A percentile compares a stretch with the other conserved stretches of the same genome.
Conservation (phyloP, 1,140 invertebrate species). For the Drosophila funebris region DNA sequence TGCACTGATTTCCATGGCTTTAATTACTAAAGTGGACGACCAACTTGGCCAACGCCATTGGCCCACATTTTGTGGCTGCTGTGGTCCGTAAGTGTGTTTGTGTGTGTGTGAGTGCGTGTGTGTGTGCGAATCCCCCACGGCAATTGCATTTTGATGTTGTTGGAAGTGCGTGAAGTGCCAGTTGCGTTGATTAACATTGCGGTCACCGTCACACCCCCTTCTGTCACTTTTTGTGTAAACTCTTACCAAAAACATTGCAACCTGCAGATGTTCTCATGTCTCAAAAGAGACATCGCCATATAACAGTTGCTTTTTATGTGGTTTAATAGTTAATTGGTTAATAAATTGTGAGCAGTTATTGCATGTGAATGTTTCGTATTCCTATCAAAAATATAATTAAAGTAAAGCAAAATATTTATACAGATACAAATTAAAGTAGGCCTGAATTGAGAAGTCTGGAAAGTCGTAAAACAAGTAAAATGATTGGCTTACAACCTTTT, state of each 20-base stretch:
- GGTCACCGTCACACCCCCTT: slow-evolving; percentile 2
- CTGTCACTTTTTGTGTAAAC: slow-evolving; percentile 2
- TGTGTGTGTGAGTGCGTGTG: neutral
- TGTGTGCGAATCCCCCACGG: slow-evolving; percentile 13
- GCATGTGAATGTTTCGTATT: too few species aligned
- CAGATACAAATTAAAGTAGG: too few species aligned
- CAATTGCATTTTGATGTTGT: slow-evolving; percentile 23
- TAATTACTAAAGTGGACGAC: slow-evolving; percentile 48
- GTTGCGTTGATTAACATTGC: slow-evolving; percentile 25
- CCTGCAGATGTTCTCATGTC: neutral
- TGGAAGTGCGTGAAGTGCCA: slow-evolving; percentile 29
- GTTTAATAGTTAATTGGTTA: neutral
- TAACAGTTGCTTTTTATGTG: neutral
- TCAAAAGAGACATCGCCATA: neutral
- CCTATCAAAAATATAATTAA: too few species aligned
- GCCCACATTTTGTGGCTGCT: slow-evolving; percentile 39
- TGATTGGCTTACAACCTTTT: too few species aligned
- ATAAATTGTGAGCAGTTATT: neutral
- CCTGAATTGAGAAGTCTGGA: too few species aligned
- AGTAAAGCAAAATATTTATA: too few species aligned
- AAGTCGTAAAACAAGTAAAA: too few species aligned
- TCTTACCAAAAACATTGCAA: neutral
- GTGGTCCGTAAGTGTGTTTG: neutral
- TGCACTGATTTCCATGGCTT: slow-evolving; percentile 52
- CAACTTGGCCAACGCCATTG: slow-evolving; percentile 48